phyloP scores from a whole-genome alignment of 2,797 vertebrate genomes.

The Vespertilio murinus region DNA sequence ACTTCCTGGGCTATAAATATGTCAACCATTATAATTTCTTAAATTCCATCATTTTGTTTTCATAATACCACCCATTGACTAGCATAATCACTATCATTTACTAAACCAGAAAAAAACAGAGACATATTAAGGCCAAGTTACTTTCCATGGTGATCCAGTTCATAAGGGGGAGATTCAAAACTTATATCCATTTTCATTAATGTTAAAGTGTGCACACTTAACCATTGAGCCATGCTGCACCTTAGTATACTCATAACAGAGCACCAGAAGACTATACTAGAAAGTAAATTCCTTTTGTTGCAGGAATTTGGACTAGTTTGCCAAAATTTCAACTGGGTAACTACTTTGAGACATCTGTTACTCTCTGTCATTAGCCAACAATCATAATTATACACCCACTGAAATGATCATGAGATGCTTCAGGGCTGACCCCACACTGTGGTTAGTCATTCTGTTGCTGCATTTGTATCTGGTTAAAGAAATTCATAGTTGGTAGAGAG shows the following conservation, averaged over 20 bases:
- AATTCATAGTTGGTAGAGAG: slow-evolving; percentile 41
- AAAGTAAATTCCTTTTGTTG: slow-evolving; percentile 27
- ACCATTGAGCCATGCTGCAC: neutral
- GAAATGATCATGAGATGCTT: slow-evolving; percentile 34
- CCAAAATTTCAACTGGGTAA: slow-evolving; percentile 40
- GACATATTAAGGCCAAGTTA: neutral
- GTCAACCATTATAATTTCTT: neutral
- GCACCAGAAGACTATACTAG: neutral
- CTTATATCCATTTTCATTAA: neutral
- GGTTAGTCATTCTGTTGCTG: slow-evolving; percentile 44
- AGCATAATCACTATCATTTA: neutral
- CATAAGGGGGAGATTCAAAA: neutral
- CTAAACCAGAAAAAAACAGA: slow-evolving; percentile 25
- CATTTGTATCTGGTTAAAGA: slow-evolving; percentile 52
- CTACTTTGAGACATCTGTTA: slow-evolving; percentile 51
- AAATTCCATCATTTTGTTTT: neutral
- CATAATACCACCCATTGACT: neutral
- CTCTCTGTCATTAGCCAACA: slow-evolving; percentile 45
- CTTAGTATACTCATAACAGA: neutral
- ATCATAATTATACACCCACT: slow-evolving; percentile 56
- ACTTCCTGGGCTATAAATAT: neutral
- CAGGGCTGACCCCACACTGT: neutral
- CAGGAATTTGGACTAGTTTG: neutral
- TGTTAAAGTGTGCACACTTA: neutral
- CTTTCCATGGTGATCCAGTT: neutral